Conservation (phyloP, 2,888 invertebrate genomes). For the Protonemura montana region DNA sequence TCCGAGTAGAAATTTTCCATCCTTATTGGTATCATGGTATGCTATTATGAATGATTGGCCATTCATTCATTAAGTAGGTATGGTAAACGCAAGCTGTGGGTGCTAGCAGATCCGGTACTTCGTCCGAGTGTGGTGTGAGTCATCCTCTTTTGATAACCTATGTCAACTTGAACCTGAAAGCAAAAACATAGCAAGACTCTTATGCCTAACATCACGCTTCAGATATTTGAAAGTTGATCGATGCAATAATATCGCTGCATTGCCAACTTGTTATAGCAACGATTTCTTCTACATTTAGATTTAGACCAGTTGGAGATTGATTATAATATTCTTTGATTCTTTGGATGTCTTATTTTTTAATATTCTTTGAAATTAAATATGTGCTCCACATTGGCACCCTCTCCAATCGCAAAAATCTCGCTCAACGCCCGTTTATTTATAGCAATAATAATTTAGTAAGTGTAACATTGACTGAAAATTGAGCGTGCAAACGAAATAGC, state of each 20-base stretch:
- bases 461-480: not conserved
- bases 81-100: no score
- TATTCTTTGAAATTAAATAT: not conserved
- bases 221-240: not conserved
- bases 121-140: no score
- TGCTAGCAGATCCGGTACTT: no score
- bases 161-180: no score
- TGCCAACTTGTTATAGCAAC: not conserved
- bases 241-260: not conserved
- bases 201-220: no score
- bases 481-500: not conserved
- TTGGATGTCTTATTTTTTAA: not conserved
- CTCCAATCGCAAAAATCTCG: not conserved
- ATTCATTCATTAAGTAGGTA: no score
- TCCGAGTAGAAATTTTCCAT: no score
- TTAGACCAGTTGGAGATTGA: not conserved
- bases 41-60: no score
- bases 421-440: not conserved
- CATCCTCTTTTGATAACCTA: no score
- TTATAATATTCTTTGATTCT: not conserved
- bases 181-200: no score
- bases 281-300: not conserved
- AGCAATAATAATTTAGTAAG: not conserved
- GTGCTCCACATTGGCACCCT: not conserved
- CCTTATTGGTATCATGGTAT: no score